These are phyloP conservation scores for Sternarchorhynchus goeldii DNA, from an alignment of 2,797 vertebrate species.

Conservation along the genomic window DNA sequence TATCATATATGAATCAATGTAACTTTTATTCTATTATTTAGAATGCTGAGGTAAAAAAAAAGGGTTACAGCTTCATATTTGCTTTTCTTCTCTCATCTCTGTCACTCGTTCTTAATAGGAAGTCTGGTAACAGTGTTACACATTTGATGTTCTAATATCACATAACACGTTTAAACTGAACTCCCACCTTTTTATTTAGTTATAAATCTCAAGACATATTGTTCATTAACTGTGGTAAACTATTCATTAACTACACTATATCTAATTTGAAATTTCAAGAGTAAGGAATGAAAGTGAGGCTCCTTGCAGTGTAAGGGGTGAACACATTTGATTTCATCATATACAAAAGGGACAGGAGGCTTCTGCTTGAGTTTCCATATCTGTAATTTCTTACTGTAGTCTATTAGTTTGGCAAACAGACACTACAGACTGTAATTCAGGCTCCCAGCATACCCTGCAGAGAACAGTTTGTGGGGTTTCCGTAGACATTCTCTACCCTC, in stretches of 20 bases:
- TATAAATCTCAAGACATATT: no score
- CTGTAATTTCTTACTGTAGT: not conserved
- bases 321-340: not conserved
- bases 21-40: not conserved
- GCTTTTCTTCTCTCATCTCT: no score
- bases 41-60: not conserved
- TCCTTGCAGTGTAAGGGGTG: no score
- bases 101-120: no score
- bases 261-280: no score
- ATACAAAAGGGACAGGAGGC: conserved; percentile 2
- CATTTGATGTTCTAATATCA: no score
- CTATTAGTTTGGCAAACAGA: conserved; percentile 7
- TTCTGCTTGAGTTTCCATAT: not conserved
- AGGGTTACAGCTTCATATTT: not conserved
- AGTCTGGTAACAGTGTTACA: no score
- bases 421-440: conserved; percentile 11
- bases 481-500: conserved; percentile 44
- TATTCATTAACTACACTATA: no score
- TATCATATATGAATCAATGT: conserved; percentile 7
- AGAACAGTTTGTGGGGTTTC: conserved; percentile 36
- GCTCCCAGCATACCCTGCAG: conserved; percentile 24
- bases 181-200: no score
- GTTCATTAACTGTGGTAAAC: no score
- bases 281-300: no score
- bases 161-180: no score